These are phyloP conservation scores for Aldrovandia affinis DNA, from an alignment of 2,797 vertebrate species.

Conservation along the genomic window DNA sequence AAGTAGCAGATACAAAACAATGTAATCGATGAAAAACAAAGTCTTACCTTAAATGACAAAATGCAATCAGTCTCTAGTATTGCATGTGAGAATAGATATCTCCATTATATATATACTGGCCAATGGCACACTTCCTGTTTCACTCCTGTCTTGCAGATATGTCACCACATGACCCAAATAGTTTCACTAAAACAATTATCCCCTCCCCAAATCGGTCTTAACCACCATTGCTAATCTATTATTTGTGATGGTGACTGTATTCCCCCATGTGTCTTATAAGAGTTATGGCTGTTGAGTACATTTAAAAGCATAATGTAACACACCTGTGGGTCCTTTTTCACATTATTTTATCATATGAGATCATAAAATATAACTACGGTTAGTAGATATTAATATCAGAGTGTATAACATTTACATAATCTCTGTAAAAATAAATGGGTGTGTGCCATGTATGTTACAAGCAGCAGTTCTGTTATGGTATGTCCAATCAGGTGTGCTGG, in stretches of 20 bases:
- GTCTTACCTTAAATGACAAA: conserved; percentile 30
- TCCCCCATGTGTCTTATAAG: conserved; percentile 27
- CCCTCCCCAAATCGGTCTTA: conserved; percentile 29
- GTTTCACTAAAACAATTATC: conserved; percentile 52
- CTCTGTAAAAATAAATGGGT: too few relatives aligned
- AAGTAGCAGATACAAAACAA: background rate
- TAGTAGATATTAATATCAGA: too few relatives aligned
- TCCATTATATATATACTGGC: conserved; percentile 28
- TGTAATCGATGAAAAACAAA: background rate
- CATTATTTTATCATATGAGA: background rate
- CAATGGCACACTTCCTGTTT: background rate
- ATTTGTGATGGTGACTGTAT: conserved; percentile 38
- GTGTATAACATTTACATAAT: too few relatives aligned
- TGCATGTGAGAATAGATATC: conserved; percentile 9
- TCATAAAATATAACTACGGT: too few relatives aligned
- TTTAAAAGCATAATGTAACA: background rate
- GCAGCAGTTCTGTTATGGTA: too few relatives aligned
- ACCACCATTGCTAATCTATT: conserved; percentile 61
- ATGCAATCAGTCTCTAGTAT: conserved; percentile 29
- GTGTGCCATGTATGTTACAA: too few relatives aligned
- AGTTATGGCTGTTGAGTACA: conserved; percentile 4
- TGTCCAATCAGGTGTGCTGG: too few relatives aligned
- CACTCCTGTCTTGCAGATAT: background rate
- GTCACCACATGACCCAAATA: conserved; percentile 54
- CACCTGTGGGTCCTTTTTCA: background rate